Evolutionary conservation across 2,888 invertebrate species (phyloP).

Genomic region (Zonitis immaculata): DNA sequence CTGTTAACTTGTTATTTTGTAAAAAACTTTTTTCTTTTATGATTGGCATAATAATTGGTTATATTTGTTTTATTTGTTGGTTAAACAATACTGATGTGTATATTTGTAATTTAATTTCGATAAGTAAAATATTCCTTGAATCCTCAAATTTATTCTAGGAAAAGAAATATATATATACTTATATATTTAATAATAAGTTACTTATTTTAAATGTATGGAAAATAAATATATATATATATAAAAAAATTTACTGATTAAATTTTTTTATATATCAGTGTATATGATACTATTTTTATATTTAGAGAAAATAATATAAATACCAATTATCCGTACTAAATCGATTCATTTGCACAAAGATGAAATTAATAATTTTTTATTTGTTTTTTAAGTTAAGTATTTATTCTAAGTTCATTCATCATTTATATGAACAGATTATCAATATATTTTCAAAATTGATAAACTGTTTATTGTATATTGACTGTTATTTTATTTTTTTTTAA

Average conservation of each 20-base stretch:
- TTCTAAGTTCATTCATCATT: background rate
- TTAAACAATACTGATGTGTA: no score
- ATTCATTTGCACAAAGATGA: slow-evolving; percentile 1
- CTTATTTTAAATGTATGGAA: background rate
- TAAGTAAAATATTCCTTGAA: no score
- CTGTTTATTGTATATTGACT: slow-evolving; percentile 5
- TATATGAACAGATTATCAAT: background rate
- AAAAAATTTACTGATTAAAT: slow-evolving; percentile 1
- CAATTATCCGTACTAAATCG: slow-evolving; percentile 1
- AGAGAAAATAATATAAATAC: background rate
- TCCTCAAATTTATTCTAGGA: no score
- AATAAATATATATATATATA: no score
- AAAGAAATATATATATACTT: no score
- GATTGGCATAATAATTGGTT: no score
- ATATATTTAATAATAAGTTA: background rate
- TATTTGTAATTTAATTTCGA: no score
- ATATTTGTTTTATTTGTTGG: no score
- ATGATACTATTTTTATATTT: slow-evolving; percentile 13
- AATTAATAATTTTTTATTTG: background rate
- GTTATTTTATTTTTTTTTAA: slow-evolving; percentile 1
- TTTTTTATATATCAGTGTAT: slow-evolving; percentile 4
- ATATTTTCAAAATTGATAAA: background rate
- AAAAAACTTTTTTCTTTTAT: no score
- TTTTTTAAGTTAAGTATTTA: background rate
- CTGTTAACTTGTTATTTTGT: no score